A percentile compares a stretch with the other conserved stretches of the same genome.
Conservation (phyloP, 2,113 vertebrate species). For the Dicentrarchus labrax region DNA sequence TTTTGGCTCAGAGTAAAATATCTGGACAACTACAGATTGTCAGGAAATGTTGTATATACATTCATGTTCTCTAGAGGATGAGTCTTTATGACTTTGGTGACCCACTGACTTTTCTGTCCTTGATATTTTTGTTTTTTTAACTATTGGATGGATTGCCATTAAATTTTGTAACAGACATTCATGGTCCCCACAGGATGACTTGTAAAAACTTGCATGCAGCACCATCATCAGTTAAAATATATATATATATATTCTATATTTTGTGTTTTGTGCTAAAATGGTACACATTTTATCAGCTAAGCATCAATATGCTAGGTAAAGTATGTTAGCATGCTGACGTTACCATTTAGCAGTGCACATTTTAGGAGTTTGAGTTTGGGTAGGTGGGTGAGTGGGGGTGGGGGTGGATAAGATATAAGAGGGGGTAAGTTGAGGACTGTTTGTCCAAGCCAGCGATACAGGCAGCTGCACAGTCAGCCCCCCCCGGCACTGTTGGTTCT, state of each 20-base stretch:
- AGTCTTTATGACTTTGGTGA: too few species aligned
- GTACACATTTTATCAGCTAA: background rate
- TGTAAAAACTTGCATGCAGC: background rate
- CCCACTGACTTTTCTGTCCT: too few species aligned
- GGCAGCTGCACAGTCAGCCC: conserved; percentile 71
- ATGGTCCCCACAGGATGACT: too few species aligned
- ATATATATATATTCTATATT: too few species aligned
- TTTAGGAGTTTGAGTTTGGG: background rate
- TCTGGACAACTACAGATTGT: background rate
- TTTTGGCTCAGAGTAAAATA: background rate
- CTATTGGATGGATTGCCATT: background rate
- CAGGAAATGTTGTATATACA: background rate
- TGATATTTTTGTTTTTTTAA: too few species aligned
- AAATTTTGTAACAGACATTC: too few species aligned
- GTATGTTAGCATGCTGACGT: too few species aligned
- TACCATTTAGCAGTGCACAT: too few species aligned
- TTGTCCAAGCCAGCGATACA: conserved; percentile 63
- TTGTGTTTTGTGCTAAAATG: background rate
- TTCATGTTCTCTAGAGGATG: background rate
- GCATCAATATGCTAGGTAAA: background rate
- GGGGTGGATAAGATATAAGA: conserved; percentile 7
- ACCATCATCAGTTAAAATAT: background rate
- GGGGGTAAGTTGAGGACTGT: conserved; percentile 45
- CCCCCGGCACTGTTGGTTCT: conserved; percentile 76
- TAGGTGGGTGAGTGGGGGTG: background rate